Base-by-base conservation (phyloP, 2,888 invertebrate genomes). In the Mimachlamys varia region DNA sequence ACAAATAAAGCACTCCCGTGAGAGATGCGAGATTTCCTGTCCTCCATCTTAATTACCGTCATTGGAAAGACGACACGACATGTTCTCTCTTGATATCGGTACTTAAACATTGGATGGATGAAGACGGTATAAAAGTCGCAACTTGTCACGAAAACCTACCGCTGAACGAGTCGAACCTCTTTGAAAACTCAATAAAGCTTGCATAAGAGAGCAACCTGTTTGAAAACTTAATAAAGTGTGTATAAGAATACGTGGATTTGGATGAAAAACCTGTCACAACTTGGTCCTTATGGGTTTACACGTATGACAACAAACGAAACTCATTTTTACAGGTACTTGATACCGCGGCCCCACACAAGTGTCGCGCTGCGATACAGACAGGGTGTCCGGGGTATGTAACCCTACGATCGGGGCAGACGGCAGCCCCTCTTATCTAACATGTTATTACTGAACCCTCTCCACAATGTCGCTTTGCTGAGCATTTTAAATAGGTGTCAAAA, bases 241-340 rank as follows among this genome's bases (percentile, higher is more conserved):
- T 27, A 76, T 0, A 76, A 76, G 76, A 33, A 76, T 76, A 76
- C 76, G 33, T 76, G 33, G 76, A 22, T 15, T 76, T 76, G 33
- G 33, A 76, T 76, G 33, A 15, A 76, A 76, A 76, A 33, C 27
- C 76, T 76, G 76, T 76, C 76, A 76, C 76, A 76, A 76, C 76
- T 76, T 33, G 27, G 76, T 76, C 33, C 76, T 76, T 76, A 76
- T 76, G 17, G 27, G 33, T 76, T 76, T 33, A 76, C 76, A 76
- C 33, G 33, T 76, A 76, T 15, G 76, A 27, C 12, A 76, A 33
- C 76, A 27, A 76, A 76, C 76, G 33, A 76, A 27, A 76, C 33
- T 27, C 27, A 76, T 76, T 76, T 76, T 76, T 76, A 33, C 76
- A 76, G 76, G 33, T 76, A 76, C 76, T 76, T 76, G 76, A 76